Evolutionary conservation across 2,888 invertebrate genomes (phyloP).

Genomic region (Eupeodes luniger): DNA sequence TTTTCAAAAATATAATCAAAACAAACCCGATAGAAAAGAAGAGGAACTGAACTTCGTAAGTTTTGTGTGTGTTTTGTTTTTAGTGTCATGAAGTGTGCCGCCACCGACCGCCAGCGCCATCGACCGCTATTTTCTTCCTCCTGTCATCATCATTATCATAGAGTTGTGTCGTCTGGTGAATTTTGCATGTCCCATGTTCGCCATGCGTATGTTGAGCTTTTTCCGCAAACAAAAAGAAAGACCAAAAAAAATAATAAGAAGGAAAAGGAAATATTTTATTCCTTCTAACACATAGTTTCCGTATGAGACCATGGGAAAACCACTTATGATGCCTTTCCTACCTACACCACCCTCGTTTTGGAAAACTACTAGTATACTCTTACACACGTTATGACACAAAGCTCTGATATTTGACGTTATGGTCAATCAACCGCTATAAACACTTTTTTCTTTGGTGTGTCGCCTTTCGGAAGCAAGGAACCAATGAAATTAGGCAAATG

Average conservation of each 20-base stretch:
- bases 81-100: conserved; percentile 51
- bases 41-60: conserved; percentile 49
- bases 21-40: conserved; percentile 64
- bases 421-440: conserved; percentile 43
- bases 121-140: conserved; percentile 43
- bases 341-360: neutral
- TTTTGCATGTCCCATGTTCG: conserved; percentile 71
- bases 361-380: neutral
- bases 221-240: conserved; percentile 29
- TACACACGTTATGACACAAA: conserved; percentile 26
- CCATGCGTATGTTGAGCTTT: conserved; percentile 62
- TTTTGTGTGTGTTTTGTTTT: conserved; percentile 22
- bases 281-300: conserved; percentile 41
- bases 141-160: conserved; percentile 42
- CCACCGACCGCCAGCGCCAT: neutral
- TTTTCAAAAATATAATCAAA: conserved; percentile 73
- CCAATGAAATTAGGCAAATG: conserved; percentile 58
- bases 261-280: conserved; percentile 7
- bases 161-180: conserved; percentile 45
- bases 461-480: conserved; percentile 46
- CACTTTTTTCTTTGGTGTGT: conserved; percentile 10
- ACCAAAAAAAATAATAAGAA: conserved; percentile 19
- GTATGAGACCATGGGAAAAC: conserved; percentile 29
- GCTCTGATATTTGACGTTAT: conserved; percentile 51
- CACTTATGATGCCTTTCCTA: conserved; percentile 14